Evolutionary conservation across 2,113 vertebrate genomes (phyloP).

Genomic region (Eudorcas thomsonii): DNA sequence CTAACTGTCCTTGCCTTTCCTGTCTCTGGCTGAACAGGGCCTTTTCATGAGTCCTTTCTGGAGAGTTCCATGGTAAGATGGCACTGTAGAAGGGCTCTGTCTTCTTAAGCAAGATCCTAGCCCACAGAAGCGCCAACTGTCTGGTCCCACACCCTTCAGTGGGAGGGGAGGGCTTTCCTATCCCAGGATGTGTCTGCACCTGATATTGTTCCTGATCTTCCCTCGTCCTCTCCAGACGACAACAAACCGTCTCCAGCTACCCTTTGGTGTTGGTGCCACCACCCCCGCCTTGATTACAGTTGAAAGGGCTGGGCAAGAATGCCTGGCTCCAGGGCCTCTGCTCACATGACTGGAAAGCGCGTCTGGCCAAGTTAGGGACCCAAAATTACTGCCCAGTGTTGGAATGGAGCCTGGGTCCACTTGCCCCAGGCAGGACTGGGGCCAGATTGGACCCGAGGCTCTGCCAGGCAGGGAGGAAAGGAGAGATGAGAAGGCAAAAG

Average conservation of each 20-base stretch:
- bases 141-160: neutral
- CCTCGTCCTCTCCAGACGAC: neutral
- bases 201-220: neutral
- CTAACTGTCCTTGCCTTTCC: neutral
- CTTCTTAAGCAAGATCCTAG: neutral
- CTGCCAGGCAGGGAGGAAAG: neutral
- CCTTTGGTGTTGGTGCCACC: constrained; percentile 35
- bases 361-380: constrained; percentile 55
- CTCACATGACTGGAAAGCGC: constrained; percentile 55
- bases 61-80: neutral
- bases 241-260: constrained; percentile 1
- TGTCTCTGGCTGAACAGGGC: neutral
- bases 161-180: neutral
- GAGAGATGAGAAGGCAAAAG: neutral
- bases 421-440: neutral
- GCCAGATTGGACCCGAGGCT: neutral
- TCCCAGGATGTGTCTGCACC: constrained; percentile 6
- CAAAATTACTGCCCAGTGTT: constrained; percentile 54
- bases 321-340: constrained; percentile 50
- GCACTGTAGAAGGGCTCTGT: neutral
- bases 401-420: constrained; percentile 20
- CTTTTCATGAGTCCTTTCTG: neutral
- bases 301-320: constrained; percentile 43
- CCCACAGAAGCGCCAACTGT: neutral
- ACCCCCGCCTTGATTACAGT: constrained; percentile 47